Evolutionary conservation across 1,140 invertebrate genomes (phyloP), one percentile per base, ranked within the genome.

Genomic region (Drosophila sturtevanti): DNA sequence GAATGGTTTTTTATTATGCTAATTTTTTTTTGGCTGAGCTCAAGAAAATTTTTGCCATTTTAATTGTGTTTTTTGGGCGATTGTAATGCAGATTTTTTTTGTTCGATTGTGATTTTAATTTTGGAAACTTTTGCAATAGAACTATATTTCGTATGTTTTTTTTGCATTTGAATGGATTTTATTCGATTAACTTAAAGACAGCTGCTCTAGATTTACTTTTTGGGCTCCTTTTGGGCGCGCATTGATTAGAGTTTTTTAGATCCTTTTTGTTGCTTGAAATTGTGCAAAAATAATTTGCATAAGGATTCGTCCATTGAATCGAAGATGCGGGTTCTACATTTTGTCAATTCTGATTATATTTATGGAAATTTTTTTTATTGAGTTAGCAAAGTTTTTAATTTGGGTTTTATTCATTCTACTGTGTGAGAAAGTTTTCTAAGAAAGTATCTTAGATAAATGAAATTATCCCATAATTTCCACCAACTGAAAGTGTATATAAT

Each of bases 41-140:
- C 56, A 58, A 37, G 55, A 56, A 77, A 58, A 70, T 48, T 69
- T 79, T 87, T 81, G 69, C 64, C 63, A 84, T 87, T 81, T 87
- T 72, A 86, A 87, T 81, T 87, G 82, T 51, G 76, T 77, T 85
- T 89, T 89, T 89, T 76, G 68, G 24, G 44, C 68, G 72, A 89
- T 89, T 89, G 86, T 89, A 89, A 89, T 89, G 86, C 56, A 89
- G 86, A 89, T 89, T 89, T 90, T 79, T 79, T 89, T 89, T 81
- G 63, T 74, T 35, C 69, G 72, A 79, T 89, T 89, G 81, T 90
- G 81, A 89, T 81, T 89, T 73, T 70, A 89, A 89, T 87, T 81
- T 87, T 61, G 51, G 55, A 68, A 54, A 65, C 21, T 44, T 74
- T 77, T 11, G 51, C 62, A 55, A 37, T 74, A 61, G 80, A 65